Base-by-base conservation (phyloP, 2,797 vertebrate species). In the Urosaurus nigricauda region DNA sequence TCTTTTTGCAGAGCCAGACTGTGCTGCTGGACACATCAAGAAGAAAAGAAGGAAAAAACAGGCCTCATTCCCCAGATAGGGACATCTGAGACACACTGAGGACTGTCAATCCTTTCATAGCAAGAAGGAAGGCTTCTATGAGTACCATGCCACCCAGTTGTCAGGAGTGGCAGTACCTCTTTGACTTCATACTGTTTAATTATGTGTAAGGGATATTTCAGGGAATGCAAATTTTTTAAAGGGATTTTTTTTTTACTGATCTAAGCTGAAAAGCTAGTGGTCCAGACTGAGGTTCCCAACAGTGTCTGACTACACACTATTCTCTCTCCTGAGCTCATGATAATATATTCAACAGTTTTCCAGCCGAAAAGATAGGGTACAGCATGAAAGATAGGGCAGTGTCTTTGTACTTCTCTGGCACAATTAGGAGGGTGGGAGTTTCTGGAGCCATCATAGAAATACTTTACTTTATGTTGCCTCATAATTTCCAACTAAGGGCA, bases 121-220 rank as follows among this genome's bases (percentile, higher is more conserved):
- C 26, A 11, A 40, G 43, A 75, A 86, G 58, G 11, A 40, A 63
- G 68, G 35, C 26, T 43, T 85, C 21, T 75, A 53, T n/a, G 75
- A 75, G 81, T 85, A 75, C 58, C 77, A 43, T 86, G 84, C 26
- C 56, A 77, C 73, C 70, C 6, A 47, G 40, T 19, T 17, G 8
- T 32, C 53, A 60, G n/a, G 60, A 77, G 13, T 63, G 16, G 26
- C 4, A 63, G 78, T 35, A 37, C 5, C 21, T 85, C 65, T 84
- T 89, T 60, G 37, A 80, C 58, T 40, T 17, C 17, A 82, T 68
- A 78, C 58, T 82, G 68, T 65, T 75, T 89, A 89, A 86, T 86
- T 86, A 81, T 83, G 40, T 40, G n/a, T 68, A 80, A 65, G 35
- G 73, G 79, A 77, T 74, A 65, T 82, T 86, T 74, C 26, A 82